Evolutionary conservation across 2,113 vertebrate species (phyloP), one percentile per base, ranked within the genome.

Genomic region (Hiodon tergisus): DNA sequence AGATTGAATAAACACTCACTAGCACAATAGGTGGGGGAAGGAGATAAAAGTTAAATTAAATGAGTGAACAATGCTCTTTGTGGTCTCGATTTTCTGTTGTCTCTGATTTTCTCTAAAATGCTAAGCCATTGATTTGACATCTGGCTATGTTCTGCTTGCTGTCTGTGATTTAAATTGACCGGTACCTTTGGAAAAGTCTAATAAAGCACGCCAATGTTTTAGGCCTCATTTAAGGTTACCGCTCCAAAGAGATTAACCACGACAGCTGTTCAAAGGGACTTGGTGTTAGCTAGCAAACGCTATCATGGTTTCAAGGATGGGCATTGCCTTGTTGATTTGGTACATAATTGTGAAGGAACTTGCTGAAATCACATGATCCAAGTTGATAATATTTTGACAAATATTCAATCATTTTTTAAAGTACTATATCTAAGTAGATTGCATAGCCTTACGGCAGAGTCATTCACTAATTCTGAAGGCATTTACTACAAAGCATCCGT

Each of bases 101-200:
- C 48, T 72, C 13, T 8, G 9, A 47, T 57, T 17, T 16, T 72
- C 50, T 9, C 13, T 60, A 46, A 62, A 72, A 72, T 58, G 16
- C 5, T 5, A 46, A 14, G 8, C 57, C 2, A 47, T 13, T 62
- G 71, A 72, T 31, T 72, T 9, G 6, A 72, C 52, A 46, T 14
- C 10, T 6, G 17, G 54, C 17, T 72, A 59, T 60, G 70, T 72
- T 72, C 47, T 57, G 70, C 70, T 59, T 47, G 54, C 51, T 46
- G 57, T 59, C 52, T 57, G 48, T 72, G 47, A 72, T 72, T 72
- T 47, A 61, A 72, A 61, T 47, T 60, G 71, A 72, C 57, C 71
- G 14, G 57, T 14, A 16, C 11, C 58, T 72, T 61, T 61, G 31
- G 58, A 47, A 47, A 62, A 6, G 59, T 9, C 58, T 59, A 17